These are phyloP conservation scores for Butastur rufipennis DNA, from an alignment of 2,113 vertebrate genomes.

Conservation along the genomic window DNA sequence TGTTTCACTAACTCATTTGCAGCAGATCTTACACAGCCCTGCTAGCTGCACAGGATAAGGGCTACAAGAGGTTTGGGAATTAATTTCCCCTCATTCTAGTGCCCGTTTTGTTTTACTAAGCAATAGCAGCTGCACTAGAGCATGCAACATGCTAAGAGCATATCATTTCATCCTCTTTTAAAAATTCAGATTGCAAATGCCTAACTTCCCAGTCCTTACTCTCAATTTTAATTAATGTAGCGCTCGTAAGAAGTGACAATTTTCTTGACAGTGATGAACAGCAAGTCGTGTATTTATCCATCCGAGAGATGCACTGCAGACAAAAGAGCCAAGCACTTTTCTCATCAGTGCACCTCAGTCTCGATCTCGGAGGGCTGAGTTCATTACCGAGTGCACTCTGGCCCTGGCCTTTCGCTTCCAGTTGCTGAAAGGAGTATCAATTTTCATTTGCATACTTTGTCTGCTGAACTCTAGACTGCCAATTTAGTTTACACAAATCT, in stretches of 20 bases:
- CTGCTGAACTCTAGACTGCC: background rate
- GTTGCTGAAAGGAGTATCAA: background rate
- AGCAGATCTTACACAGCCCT: background rate
- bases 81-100: background rate
- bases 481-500: background rate
- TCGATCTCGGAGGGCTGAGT: background rate
- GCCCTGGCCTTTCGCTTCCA: background rate
- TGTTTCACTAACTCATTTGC: background rate
- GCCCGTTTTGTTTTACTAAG: background rate
- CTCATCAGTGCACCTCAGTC: background rate
- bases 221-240: conserved; percentile 43
- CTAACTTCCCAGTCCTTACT: background rate
- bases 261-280: conserved; percentile 40
- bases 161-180: background rate
- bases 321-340: conserved; percentile 10
- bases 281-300: conserved; percentile 33
- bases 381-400: background rate
- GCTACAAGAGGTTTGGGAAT: background rate
- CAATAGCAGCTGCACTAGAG: background rate
- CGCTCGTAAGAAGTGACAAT: background rate
- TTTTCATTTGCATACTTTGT: conserved; percentile 37
- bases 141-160: background rate
- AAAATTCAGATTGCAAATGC: background rate
- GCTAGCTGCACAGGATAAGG: background rate
- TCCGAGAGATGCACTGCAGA: background rate